Evolutionary conservation across 2,797 vertebrate genomes (phyloP).

Genomic region (Podarcis lilfordi): DNA sequence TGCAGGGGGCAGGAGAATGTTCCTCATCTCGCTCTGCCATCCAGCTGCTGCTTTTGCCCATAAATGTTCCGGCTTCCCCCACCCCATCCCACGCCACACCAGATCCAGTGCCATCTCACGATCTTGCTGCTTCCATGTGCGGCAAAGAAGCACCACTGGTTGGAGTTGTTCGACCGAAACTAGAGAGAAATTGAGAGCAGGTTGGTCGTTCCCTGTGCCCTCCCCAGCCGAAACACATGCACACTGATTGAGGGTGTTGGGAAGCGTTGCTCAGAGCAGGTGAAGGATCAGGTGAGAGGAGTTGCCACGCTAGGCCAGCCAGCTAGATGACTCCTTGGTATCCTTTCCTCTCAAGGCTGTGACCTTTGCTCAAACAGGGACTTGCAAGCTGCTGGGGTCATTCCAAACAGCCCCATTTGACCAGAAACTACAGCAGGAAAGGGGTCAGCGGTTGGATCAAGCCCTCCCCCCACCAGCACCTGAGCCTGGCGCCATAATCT

Average conservation of each 20-base stretch:
- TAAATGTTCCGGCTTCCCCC: slow-evolving; percentile 59
- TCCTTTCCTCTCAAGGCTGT: not conserved
- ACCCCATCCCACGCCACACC: slow-evolving; percentile 68
- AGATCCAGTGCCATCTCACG: slow-evolving; percentile 35
- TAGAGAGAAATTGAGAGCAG: not conserved
- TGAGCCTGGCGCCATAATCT: not conserved
- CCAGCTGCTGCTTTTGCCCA: slow-evolving; percentile 65
- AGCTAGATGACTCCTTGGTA: too few species aligned
- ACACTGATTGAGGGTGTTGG: not conserved
- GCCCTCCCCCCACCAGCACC: too few species aligned
- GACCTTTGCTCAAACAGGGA: too few species aligned
- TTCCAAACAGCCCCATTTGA: not conserved
- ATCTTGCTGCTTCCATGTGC: not conserved
- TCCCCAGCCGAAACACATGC: too few species aligned
- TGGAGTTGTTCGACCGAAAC: too few species aligned
- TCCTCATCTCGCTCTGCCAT: slow-evolving; percentile 37
- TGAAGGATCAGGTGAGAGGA: not conserved
- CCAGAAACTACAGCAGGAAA: not conserved
- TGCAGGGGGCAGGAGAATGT: not conserved
- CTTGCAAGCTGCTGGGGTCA: not conserved
- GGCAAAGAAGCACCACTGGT: not conserved
- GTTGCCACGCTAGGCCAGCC: too few species aligned
- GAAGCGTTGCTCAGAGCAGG: not conserved
- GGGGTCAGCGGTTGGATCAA: accelerated
- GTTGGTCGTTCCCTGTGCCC: too few species aligned